Evolutionary conservation across 2,888 invertebrate genomes (phyloP), one percentile per base, ranked within the genome.

Genomic region (Ichneumoninae sp.): DNA sequence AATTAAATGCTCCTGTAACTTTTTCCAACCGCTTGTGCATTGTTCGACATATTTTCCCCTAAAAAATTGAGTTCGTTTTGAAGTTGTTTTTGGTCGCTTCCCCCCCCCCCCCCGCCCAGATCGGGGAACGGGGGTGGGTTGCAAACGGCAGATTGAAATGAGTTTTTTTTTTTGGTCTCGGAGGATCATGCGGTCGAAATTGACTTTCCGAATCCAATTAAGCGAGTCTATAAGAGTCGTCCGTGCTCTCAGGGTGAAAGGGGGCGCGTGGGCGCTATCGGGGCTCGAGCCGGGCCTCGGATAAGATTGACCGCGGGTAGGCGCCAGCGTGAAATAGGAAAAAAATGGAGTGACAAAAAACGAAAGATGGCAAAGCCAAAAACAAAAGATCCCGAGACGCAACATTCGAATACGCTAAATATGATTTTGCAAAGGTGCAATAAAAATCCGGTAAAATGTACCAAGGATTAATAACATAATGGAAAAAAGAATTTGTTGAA

Each of bases 171-270:
- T 33, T 57, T 7, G 16, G 30, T 63, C 30, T 30, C 36, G 66
- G 40, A 66, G 66, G 66, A 66, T 66, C 66, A 66, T 66, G 66
- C 66, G 66, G 40, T 40, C 40, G 66, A 40, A 66, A 66, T 66
- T 66, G 66, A 66, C 66, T 66, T 66, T 66, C 36, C 66, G 40
- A 66, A 66, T 66, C 66, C 66, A 66, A 66, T 66, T 66, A 66
- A 66, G 22, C 66, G 36, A 19, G 40, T 22, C 44, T n/a, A 75
- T 75, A 65, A 75, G 65, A 63, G 63, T 50, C 63, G 63, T 40
- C 36, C 47, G 30, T 65, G 63, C 50, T 60, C 22, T 26, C 40
- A 26, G 73, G 22, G 60, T 60, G 54, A 47, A 44, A 52, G 36
- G 65, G 63, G 65, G 36, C 33, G 63, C 52, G 50, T 40, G 30